Evolutionary conservation across 2,888 invertebrate species (phyloP), one percentile per base, ranked within the genome.

Genomic region (Siphlonurus alternatus): DNA sequence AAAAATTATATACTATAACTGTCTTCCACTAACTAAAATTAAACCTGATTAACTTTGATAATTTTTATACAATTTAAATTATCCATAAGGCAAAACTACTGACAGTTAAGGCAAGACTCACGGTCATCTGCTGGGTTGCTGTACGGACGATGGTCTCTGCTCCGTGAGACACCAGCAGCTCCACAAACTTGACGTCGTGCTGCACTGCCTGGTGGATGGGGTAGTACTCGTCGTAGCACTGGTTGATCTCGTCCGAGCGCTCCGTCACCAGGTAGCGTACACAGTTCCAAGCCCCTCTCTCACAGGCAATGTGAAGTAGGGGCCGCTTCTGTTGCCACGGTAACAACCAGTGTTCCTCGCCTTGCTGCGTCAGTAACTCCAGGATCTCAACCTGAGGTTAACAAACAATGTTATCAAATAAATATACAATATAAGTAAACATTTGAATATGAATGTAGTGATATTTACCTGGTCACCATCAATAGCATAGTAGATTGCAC

Each of bases 171-270:
- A 84, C 83, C 59, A 85, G 74, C 66, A 83, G 73, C 70, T 85
- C 83, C 61, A 86, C 77, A 74, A 87, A 87, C 70, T 83, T 81
- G 61, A 83, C 80, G 68, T 87, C 86, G 72, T 88, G 87, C 24
- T 86, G 77, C 20, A 86, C 86, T 18, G 87, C 84, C 71, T 86
- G 85, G 73, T 88, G 85, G 65, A 88, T 83, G n/a, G 88, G 88
- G 73, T 85, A 87, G 73, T 87, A 87, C 75, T 87, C 88, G 71
- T 87, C 86, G 73, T 83, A 85, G 65, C 85, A 81, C 66, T 83
- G 79, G 74, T 86, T 85, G 61, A 87, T 84, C 74, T 86, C 86
- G 69, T 85, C 85, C 53, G 82, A 81, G 54, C 86, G 73, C 68
- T 84, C 82, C 1, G 81, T 78, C 7, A 86, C 82, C 66, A 87